Conservation (phyloP, 2,113 vertebrate genomes). For the Vulpes lagopus region DNA sequence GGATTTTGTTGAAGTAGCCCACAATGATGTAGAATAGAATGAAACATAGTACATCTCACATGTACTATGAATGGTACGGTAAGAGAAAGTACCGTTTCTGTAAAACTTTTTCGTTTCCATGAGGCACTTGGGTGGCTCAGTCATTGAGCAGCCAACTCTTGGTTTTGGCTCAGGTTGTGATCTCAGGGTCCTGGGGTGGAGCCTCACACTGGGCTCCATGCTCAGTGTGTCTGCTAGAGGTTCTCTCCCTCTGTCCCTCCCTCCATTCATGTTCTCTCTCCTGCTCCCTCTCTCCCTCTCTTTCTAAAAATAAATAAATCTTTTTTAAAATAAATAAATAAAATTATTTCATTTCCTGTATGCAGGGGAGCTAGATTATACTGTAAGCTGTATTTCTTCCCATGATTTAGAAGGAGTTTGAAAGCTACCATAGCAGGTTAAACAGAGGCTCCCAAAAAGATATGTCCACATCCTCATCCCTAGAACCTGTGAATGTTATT, state of each 20-base stretch:
- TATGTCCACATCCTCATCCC: background rate
- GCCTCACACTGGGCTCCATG: background rate
- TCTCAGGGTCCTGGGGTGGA: background rate
- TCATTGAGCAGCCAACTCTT: background rate
- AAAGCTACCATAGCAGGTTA: background rate
- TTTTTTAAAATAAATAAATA: background rate
- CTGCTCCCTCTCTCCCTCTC: too few relatives aligned
- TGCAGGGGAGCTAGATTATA: background rate
- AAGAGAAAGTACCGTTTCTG: background rate
- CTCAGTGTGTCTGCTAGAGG: background rate
- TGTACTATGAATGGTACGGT: too few relatives aligned
- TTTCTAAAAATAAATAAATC: background rate
- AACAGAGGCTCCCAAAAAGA: background rate
- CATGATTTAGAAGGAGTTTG: background rate
- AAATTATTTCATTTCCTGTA: background rate
- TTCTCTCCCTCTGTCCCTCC: background rate
- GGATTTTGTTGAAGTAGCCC: background rate
- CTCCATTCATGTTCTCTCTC: background rate
- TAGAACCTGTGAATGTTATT: background rate
- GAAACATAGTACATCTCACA: background rate
- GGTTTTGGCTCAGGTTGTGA: background rate
- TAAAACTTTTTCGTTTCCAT: background rate
- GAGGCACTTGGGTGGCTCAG: background rate
- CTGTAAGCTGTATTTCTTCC: background rate
- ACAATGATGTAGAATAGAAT: background rate